Evolutionary conservation across 2,797 vertebrate genomes (phyloP).

Genomic region (Myoxocephalus aenaeus): DNA sequence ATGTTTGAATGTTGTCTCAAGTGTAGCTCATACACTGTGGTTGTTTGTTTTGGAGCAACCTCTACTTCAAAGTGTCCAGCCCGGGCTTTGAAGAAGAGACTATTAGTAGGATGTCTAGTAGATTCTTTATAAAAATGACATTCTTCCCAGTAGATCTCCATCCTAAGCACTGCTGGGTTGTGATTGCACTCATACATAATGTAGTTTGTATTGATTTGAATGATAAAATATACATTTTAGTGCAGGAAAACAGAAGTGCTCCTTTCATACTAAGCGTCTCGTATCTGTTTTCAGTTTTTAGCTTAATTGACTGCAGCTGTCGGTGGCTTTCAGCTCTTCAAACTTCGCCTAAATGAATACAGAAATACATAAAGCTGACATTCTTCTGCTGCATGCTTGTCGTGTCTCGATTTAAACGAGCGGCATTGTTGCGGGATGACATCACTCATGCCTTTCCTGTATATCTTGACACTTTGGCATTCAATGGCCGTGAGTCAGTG

Average conservation of each 20-base stretch:
- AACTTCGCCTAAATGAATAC: conserved; percentile 40
- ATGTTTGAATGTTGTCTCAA: conserved; percentile 51
- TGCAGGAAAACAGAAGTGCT: not conserved
- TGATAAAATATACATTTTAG: conserved; percentile 13
- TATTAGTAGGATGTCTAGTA: conserved; percentile 19
- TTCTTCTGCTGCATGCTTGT: conserved; percentile 31
- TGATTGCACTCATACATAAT: conserved; percentile 16
- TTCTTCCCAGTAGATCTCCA: conserved; percentile 3
- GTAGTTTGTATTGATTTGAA: conserved; percentile 24
- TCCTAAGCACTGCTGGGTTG: not conserved
- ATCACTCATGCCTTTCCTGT: conserved; percentile 36
- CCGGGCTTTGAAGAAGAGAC: conserved; percentile 33
- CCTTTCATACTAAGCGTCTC: conserved; percentile 7
- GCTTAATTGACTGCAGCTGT: conserved; percentile 47
- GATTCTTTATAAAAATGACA: conserved; percentile 27
- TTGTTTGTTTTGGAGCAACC: conserved; percentile 56
- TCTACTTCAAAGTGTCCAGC: conserved; percentile 37
- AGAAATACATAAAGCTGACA: conserved; percentile 29
- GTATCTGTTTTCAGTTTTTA: conserved; percentile 15
- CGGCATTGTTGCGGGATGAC: conserved; percentile 47
- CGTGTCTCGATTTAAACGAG: conserved; percentile 36
- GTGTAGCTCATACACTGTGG: conserved; percentile 46
- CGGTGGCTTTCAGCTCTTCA: conserved; percentile 30
- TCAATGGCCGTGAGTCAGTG: conserved; percentile 23
- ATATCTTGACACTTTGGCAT: conserved; percentile 34